Conservation (phyloP, 1,140 invertebrate species). For the Agraylea sexmaculata region DNA sequence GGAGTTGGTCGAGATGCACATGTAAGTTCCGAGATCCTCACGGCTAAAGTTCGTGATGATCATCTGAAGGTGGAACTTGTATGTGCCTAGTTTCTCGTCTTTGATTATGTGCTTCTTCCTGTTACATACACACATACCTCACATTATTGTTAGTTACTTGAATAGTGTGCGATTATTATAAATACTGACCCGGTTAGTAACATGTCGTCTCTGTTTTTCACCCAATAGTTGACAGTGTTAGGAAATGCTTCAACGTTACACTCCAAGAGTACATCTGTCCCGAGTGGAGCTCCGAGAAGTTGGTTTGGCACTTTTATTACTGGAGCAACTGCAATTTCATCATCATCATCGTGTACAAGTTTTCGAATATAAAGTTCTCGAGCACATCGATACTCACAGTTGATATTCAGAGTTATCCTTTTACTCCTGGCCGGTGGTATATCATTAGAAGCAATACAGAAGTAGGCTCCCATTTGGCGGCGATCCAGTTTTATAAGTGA, state of each 20-base stretch:
- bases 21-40: conserved; percentile 58
- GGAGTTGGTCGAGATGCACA: conserved; percentile 58
- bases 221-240: conserved; percentile 70
- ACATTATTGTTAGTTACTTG: background rate
- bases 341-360: background rate
- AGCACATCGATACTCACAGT: conserved; percentile 54
- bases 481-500: conserved; percentile 56
- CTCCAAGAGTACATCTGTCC: conserved; percentile 60
- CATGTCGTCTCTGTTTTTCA: conserved; percentile 63
- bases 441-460: conserved; percentile 72
- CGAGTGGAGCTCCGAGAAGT: conserved; percentile 61
- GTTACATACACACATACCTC: too few species aligned
- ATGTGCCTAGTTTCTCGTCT: conserved; percentile 43
- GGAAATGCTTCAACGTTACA: conserved; percentile 69
- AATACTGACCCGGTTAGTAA: conserved; percentile 55
- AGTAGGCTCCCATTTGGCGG: conserved; percentile 67
- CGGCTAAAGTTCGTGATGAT: conserved; percentile 49
- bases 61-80: conserved; percentile 51
- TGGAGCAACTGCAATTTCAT: conserved; percentile 50
- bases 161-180: background rate
- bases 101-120: conserved; percentile 45
- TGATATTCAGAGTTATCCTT: conserved; percentile 64
- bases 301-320: conserved; percentile 66
- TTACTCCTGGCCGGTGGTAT: conserved; percentile 76
- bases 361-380: background rate